Percentiles rank a stretch among this genome's conserved stretches.
phyloP scores from a whole-genome alignment of 2,888 invertebrate genomes.

The Chorisops tibialis region DNA sequence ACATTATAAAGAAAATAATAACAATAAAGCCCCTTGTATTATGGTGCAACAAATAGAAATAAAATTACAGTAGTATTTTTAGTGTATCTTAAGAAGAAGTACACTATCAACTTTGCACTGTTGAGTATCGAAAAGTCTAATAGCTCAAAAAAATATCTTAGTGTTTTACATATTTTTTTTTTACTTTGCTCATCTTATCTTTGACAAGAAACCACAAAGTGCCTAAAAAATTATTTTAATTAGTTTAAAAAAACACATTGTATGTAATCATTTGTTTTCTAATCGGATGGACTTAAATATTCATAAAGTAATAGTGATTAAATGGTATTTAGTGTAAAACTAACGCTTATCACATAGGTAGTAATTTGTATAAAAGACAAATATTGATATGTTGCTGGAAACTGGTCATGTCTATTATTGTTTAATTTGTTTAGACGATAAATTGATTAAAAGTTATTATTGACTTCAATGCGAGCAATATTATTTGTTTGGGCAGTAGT shows the following conservation, averaged over 20 bases:
- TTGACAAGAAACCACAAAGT: not conserved
- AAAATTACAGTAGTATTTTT: no score
- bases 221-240: not conserved
- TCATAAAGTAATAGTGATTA: no score
- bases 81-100: no score
- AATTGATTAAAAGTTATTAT: no score
- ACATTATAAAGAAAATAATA: not conserved
- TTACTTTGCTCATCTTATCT: not conserved
- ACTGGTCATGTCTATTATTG: no score
- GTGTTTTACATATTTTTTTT: not conserved
- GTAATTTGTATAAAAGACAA: no score
- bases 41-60: constrained; percentile 19
- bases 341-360: no score
- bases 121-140: constrained; percentile 18
- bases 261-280: not conserved
- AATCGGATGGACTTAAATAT: not conserved
- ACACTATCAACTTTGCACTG: constrained; percentile 23
- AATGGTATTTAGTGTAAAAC: no score
- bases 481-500: no score
- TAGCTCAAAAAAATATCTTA: not conserved
- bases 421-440: no score
- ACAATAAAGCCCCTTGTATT: constrained; percentile 17
- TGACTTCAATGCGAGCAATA: no score
- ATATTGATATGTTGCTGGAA: no score
- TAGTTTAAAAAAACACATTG: not conserved